Evolutionary conservation across 2,888 invertebrate species (phyloP), one percentile per base, ranked within the genome.

Genomic region (Drosophila atripex): DNA sequence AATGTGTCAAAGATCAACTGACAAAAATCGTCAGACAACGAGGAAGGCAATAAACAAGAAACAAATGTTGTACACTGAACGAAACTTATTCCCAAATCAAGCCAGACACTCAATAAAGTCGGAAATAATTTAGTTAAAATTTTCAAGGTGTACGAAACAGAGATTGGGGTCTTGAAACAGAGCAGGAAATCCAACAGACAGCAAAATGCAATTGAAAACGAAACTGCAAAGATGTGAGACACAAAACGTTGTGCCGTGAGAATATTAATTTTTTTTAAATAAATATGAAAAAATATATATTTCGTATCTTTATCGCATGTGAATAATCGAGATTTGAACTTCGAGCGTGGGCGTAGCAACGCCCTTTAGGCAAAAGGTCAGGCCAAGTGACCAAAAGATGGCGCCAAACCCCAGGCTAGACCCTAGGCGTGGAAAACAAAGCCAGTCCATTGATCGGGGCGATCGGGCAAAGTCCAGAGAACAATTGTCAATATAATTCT

Each of bases 1-100:
- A 88, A 87, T 89, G 72, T 87, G 87, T 87, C 87, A 87, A 89
- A 87, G 87, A 87, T 87, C 87, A 87, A 87, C 89, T 87, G 89
- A 84, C 88, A 86, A 87, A 88, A 88, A 78, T 80, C 83, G 80
- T 72, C 77, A 73, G 66, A 71, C 74, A 58, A 52, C 66, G 71
- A 59, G 78, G 73, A 70, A 28, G 60, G 63, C 69, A 71, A 56
- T 54, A 63, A 74, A 75, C 58, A 86, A 84, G 71, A 84, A 87
- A 73, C 71, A 80, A 73, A 66, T 64, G 63, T 45, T 46, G 16
- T 5, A 59, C 49, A 55, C 35, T 53, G 39, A 23, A 32, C 53
- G 47, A 47, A 53, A 64, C 9, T 11, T 11, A 16, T 11, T 38
- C 69, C 46, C 51, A 46, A 65, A n/a, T 38, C n/a, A 18, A 12